phyloP scores from a whole-genome alignment of 2,888 invertebrate species.

The Cheilosia soror region DNA sequence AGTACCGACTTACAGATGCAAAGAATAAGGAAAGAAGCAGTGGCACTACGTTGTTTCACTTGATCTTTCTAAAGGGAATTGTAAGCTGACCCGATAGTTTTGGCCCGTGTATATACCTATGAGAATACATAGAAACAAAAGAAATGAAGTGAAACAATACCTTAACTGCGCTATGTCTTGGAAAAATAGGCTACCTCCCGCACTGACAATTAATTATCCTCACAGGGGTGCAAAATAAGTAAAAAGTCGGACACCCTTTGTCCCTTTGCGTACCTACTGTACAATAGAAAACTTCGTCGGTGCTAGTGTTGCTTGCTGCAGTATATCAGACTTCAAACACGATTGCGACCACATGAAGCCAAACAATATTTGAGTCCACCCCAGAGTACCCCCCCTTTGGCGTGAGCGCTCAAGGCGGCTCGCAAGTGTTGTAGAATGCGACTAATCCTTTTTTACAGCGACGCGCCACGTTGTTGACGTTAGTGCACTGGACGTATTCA shows the following conservation, averaged over 20 bases:
- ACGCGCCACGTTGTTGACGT: constrained; percentile 9
- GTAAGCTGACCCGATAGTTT: constrained; percentile 36
- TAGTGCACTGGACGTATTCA: not conserved
- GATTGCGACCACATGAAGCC: constrained; percentile 56
- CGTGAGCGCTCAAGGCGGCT: constrained; percentile 44
- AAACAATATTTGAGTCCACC: constrained; percentile 44
- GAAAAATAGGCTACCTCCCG: constrained; percentile 25
- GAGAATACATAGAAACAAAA: constrained; percentile 25
- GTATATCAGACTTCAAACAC: constrained; percentile 39
- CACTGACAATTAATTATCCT: constrained; percentile 16
- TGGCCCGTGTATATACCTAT: constrained; percentile 6
- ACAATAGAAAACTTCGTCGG: not conserved
- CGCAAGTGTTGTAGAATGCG: constrained; percentile 45
- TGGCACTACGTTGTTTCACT: constrained; percentile 47
- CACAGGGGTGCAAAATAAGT: constrained; percentile 12
- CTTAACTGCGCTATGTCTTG: constrained; percentile 33
- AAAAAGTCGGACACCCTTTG: not conserved
- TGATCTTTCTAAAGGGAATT: constrained; percentile 49
- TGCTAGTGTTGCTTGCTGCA: not conserved
- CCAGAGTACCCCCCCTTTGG: not conserved
- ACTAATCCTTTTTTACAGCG: constrained; percentile 61
- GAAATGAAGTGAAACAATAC: constrained; percentile 19
- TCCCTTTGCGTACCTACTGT: constrained; percentile 1
- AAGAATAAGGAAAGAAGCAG: constrained; percentile 36
- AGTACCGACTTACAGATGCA: constrained; percentile 39